phyloP scores from a whole-genome alignment of 2,888 invertebrate genomes.

The Drosophila birchii region DNA sequence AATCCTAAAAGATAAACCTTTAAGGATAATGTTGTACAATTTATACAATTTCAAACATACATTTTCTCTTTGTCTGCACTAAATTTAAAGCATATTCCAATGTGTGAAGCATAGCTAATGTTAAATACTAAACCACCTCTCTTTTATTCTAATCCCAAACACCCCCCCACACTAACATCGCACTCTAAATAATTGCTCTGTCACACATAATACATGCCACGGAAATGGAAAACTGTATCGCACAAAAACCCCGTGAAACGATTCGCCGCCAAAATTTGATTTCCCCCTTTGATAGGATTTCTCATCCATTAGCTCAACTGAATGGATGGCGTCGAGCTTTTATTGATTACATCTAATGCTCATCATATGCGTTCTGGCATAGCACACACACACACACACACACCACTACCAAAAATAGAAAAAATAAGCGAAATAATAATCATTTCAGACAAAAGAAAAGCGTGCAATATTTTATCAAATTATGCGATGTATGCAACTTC shows the following conservation, averaged over 20 bases:
- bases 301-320: conserved; percentile 50
- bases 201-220: conserved; percentile 16
- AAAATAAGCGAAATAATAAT: conserved; percentile 45
- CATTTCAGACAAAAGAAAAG: conserved; percentile 53
- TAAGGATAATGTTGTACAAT: neutral
- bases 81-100: neutral
- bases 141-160: conserved; percentile 7
- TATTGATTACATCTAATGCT: conserved; percentile 74
- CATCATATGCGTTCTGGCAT: conserved; percentile 53
- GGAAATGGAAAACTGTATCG: conserved; percentile 18
- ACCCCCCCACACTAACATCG: neutral
- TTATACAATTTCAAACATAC: neutral
- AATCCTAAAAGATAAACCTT: no score
- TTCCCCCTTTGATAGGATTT: conserved; percentile 46
- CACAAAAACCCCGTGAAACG: conserved; percentile 16
- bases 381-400: conserved; percentile 3
- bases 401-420: conserved; percentile 13
- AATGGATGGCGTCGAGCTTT: conserved; percentile 47
- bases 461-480: conserved; percentile 77
- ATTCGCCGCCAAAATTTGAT: conserved; percentile 32
- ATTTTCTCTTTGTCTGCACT: neutral
- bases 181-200: conserved; percentile 23
- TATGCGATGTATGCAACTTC: conserved; percentile 73
- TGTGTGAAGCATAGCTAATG: no score
- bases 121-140: neutral